Percentiles rank a stretch among this genome's conserved stretches.
These are phyloP conservation scores for Callospermophilus lateralis DNA, from an alignment of 2,113 vertebrate genomes.

Conservation along the genomic window DNA sequence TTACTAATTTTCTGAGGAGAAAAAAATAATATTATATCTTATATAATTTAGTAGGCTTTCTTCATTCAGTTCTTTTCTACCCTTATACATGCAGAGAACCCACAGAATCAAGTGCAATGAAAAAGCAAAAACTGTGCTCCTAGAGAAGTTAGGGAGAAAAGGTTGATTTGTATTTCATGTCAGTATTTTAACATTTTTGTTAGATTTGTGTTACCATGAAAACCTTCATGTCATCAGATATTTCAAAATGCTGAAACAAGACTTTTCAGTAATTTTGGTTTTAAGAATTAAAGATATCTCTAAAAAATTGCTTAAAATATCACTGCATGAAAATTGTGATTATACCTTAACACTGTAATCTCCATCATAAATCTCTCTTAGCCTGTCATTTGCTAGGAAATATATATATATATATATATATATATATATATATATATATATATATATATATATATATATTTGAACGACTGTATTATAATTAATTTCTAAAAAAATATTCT, in stretches of 20 bases:
- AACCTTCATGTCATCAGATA: not conserved
- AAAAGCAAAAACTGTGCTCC: not conserved
- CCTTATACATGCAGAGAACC: not conserved
- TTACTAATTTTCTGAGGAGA: not conserved
- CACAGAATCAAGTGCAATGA: not conserved
- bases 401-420: no score
- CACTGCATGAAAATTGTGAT: not conserved
- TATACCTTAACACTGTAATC: not conserved
- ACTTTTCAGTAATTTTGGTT: not conserved
- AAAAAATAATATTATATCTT: not conserved
- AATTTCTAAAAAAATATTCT: not conserved
- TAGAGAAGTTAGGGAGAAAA: not conserved
- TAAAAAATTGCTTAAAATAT: not conserved
- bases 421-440: not conserved
- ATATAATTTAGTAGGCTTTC: not conserved
- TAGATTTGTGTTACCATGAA: not conserved
- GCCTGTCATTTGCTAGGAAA: not conserved
- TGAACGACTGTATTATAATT: not conserved
- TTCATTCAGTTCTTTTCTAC: not conserved
- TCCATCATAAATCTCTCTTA: not conserved
- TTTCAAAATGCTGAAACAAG: not conserved
- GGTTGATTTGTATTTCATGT: not conserved
- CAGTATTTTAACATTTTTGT: not conserved
- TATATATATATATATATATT: no score
- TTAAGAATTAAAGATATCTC: not conserved